Conservation (phyloP, 2,113 vertebrate genomes). For the Caranx ignobilis region DNA sequence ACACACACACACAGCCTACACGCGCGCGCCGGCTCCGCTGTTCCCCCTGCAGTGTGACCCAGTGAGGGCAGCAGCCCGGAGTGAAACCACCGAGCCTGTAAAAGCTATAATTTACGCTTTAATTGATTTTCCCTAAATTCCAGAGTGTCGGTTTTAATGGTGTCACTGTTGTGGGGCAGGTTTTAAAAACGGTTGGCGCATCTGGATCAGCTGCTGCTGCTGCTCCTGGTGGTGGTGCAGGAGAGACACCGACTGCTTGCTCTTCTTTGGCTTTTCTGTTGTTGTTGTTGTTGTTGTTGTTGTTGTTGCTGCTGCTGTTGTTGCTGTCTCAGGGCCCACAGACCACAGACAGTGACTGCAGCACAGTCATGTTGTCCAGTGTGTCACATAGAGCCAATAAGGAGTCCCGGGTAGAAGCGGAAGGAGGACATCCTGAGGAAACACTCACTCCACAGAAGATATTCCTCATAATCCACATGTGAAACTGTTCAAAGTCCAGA, state of each 20-base stretch:
- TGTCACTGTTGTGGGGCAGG: constrained; percentile 52
- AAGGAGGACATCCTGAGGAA: constrained; percentile 20
- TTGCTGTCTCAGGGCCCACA: background rate
- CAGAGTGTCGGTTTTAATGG: constrained; percentile 52
- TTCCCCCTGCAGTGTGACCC: constrained; percentile 48
- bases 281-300: too few relatives aligned
- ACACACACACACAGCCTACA: too few relatives aligned
- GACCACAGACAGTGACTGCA: background rate
- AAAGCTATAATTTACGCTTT: constrained; percentile 58
- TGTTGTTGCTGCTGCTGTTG: background rate
- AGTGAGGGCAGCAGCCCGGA: constrained; percentile 51
- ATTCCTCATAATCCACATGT: background rate
- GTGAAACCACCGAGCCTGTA: constrained; percentile 31
- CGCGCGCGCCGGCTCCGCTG: background rate
- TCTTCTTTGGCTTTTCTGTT: too few relatives aligned
- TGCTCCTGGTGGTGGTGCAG: background rate
- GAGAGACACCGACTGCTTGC: constrained; percentile 13
- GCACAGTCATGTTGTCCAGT: constrained; percentile 2
- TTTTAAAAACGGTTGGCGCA: constrained; percentile 21
- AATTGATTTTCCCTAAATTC: constrained; percentile 71
- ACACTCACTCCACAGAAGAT: background rate
- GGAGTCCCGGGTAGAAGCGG: constrained; percentile 2
- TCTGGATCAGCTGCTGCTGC: constrained; percentile 31
- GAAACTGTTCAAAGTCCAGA: too few relatives aligned
- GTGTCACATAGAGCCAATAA: constrained; percentile 22